Conservation (phyloP, 2,888 invertebrate species). For the Danaus chrysippus region DNA sequence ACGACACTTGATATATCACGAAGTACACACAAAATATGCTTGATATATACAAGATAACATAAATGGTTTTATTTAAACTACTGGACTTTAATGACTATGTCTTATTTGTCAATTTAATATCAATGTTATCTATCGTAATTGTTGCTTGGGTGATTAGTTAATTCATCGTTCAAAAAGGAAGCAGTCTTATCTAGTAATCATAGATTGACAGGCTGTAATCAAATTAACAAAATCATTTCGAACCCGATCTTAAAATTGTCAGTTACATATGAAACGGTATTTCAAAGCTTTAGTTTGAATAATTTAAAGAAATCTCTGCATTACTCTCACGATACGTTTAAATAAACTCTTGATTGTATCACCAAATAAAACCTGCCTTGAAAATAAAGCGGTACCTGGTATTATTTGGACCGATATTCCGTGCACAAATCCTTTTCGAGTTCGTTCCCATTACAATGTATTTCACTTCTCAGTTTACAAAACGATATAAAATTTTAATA, state of each 20-base stretch:
- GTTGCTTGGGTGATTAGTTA: slow-evolving; percentile 34
- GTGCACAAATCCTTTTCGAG: slow-evolving; percentile 65
- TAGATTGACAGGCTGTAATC: slow-evolving; percentile 50
- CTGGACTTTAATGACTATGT: no score
- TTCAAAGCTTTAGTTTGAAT: slow-evolving; percentile 18
- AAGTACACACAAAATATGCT: slow-evolving; percentile 14
- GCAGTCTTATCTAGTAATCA: slow-evolving; percentile 53
- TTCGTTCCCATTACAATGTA: slow-evolving; percentile 41
- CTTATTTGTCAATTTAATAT: no score
- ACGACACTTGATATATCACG: slow-evolving; percentile 21
- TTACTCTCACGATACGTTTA: slow-evolving; percentile 26
- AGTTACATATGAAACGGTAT: slow-evolving; percentile 1
- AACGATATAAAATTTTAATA: no score
- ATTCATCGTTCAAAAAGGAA: slow-evolving; percentile 65
- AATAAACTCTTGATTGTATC: slow-evolving; percentile 29
- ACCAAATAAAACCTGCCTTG: slow-evolving; percentile 31
- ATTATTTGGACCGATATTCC: slow-evolving; percentile 50
- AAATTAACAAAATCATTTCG: slow-evolving; percentile 40
- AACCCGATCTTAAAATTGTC: slow-evolving; percentile 18
- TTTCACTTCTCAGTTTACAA: no score
- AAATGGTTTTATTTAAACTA: no score
- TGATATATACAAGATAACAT: neutral
- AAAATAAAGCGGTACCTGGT: slow-evolving; percentile 45
- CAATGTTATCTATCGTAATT: no score
- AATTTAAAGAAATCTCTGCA: slow-evolving; percentile 21